Base-by-base conservation (phyloP, 2,113 vertebrate species). In the Tachysurus vachellii region DNA sequence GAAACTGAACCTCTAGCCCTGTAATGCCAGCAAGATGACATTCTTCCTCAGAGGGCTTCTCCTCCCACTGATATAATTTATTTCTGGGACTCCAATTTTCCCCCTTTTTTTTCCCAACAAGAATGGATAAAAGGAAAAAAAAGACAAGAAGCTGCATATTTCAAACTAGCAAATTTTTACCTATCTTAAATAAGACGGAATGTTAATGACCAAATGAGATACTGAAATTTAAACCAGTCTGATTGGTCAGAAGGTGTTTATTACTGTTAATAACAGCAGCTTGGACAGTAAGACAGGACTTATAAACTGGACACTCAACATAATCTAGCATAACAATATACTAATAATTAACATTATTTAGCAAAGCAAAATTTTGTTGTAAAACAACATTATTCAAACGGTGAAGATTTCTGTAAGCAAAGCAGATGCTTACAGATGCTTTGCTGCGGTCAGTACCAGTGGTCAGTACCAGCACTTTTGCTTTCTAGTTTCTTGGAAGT, bases 21-120 rank as follows among this genome's bases (percentile, higher is more conserved):
- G 88, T 86, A 56, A 85, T 90, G 73, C 80, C 56, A 61, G 54
- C 47, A 87, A 91, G 91, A 92, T 92, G 62, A 91, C 77, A 88
- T 85, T 87, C 84, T 89, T n/a, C 85, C 85, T 88, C 31, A 76
- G 80, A 76, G 76, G 64, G 86, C 90, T 89, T 91, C 28, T 88
- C 75, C 89, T 86, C 88, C 88, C 80, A 83, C 88, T 89, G 85
- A 92, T 92, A 91, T 91, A 91, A 93, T 92, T 84, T 83, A 70
- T 86, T 84, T 87, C 53, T 83, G 79, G 68, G 88, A 68, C 90
- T 90, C 53, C 73, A 84, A 88, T 89, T 76, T 88, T 86, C 89
- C 42, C 70, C 85, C 76, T 87, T 57, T 70, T 61, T 87, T 57
- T 62, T 61, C 23, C 70, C 23, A 85, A 47, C 19, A 85, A 90